Evolutionary conservation across 2,888 invertebrate species (phyloP).

Genomic region (Macaria notata): DNA sequence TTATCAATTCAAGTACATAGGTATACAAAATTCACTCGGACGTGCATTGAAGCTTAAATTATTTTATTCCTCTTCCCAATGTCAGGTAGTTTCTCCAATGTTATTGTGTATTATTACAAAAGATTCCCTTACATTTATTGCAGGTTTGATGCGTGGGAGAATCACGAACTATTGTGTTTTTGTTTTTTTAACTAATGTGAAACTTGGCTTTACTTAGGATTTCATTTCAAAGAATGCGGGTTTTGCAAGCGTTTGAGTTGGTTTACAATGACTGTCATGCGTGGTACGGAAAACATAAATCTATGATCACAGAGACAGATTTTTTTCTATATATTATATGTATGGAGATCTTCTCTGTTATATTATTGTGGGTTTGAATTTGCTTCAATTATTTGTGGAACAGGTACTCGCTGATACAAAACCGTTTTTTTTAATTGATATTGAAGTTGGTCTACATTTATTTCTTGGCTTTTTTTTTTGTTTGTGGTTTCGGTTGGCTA

Average conservation of each 20-base stretch:
- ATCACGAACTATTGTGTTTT: slow-evolving; percentile 17
- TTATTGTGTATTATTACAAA: slow-evolving; percentile 19
- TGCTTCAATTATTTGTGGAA: no score
- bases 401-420: no score
- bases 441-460: no score
- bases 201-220: slow-evolving; percentile 2
- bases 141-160: slow-evolving; percentile 33
- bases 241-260: slow-evolving; percentile 5
- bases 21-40: no score
- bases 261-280: slow-evolving; percentile 3
- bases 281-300: slow-evolving; percentile 7
- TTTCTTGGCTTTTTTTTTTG: no score
- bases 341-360: no score
- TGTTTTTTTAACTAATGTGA: slow-evolving; percentile 9
- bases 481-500: no score
- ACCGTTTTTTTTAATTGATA: no score
- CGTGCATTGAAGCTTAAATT: no score
- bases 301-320: background rate
- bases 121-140: slow-evolving; percentile 13
- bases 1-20: no score
- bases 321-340: no score
- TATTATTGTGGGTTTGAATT: no score
- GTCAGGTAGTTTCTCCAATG: slow-evolving; percentile 21
- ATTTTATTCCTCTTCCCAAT: background rate
- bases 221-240: slow-evolving; percentile 6